Base-by-base conservation (phyloP, 1,140 invertebrate genomes). In the Tenebrio molitor region DNA sequence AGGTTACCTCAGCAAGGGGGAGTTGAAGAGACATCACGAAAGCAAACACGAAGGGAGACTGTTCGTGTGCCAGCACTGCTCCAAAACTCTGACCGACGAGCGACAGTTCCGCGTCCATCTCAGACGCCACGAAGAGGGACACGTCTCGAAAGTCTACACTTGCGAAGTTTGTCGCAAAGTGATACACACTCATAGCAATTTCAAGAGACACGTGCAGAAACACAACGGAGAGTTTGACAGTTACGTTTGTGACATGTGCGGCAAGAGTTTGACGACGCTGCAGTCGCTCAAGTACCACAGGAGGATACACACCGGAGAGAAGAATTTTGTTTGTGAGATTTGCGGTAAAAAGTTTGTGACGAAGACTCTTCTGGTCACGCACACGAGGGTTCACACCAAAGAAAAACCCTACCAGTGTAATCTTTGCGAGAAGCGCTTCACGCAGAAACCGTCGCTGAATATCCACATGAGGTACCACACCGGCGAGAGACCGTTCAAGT, bases 361-460 rank as follows among this genome's bases (percentile, higher is more conserved):
- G 4, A 74, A 71, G 17, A 10, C 42, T 3, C 10, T 7, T 7
- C 33, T 63, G n/a, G 23, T 17, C 8, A 81, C 65, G 75, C 70
- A 75, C 76, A 2, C 85, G 82, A 67, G 78, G 81, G 42, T 66
- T 2, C 63, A 66, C 36, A 66, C 63, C 7, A 44, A 44, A 4
- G 91, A 92, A 72, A 87, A 88, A 53, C 92, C 93, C 0, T 92
- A 90, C 77, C 85, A 87, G 67, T 96, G 94, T 80, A 87, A 88
- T 29, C 84, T 90, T 39, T 39, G 36, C 12, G 12, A 39, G 6
- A 89, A 88, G 77, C 86, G 86, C 33, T 89, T 90, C 77, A 87
- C 87, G 5, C 87, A 88, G 72, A 86, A 86, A 0, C 86, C 86
- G 74, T 87, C 87, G 44, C 79, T 89, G 1, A 89, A 87, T 70